These are phyloP conservation scores for Geotrypetes seraphini DNA, from an alignment of 2,797 vertebrate genomes.

Conservation along the genomic window DNA sequence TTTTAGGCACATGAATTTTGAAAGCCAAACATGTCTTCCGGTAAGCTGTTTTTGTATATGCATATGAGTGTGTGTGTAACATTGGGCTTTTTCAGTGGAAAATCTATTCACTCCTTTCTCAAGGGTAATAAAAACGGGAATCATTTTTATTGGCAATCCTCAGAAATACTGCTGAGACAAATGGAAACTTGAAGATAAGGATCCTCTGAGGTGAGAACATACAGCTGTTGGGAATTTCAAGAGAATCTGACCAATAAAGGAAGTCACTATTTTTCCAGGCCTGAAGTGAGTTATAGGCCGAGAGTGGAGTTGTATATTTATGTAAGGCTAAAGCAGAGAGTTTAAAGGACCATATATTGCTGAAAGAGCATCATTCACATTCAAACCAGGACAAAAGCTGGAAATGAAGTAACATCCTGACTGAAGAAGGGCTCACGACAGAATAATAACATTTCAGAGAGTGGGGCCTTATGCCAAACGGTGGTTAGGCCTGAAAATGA, in stretches of 20 bases:
- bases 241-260: slow-evolving; percentile 94
- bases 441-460: slow-evolving; percentile 86
- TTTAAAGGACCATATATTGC: slow-evolving; percentile 90
- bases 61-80: slow-evolving; percentile 5
- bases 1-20: slow-evolving; percentile 8
- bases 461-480: slow-evolving; percentile 40
- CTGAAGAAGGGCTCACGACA: slow-evolving; percentile 81
- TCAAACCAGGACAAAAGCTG: slow-evolving; percentile 94
- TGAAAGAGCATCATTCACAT: slow-evolving; percentile 95
- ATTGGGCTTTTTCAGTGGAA: slow-evolving; percentile 31
- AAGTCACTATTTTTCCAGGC: slow-evolving; percentile 95
- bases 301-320: slow-evolving; percentile 93
- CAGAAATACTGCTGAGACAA: slow-evolving; percentile 66
- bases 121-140: slow-evolving; percentile 70
- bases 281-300: slow-evolving; percentile 77
- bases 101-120: slow-evolving; percentile 41
- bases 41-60: slow-evolving; percentile 11
- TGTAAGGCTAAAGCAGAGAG: slow-evolving; percentile 85
- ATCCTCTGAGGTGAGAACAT: slow-evolving; percentile 72
- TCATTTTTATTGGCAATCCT: slow-evolving; percentile 71
- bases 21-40: slow-evolving; percentile 34
- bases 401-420: slow-evolving; percentile 99
- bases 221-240: slow-evolving; percentile 74
- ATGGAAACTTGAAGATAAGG: slow-evolving; percentile 76
- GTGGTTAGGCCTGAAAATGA: slow-evolving; percentile 59